Percentiles rank a stretch among this genome's conserved stretches.
Evolutionary conservation across 2,113 vertebrate genomes (phyloP).

Genomic region (Saguinus imperator): DNA sequence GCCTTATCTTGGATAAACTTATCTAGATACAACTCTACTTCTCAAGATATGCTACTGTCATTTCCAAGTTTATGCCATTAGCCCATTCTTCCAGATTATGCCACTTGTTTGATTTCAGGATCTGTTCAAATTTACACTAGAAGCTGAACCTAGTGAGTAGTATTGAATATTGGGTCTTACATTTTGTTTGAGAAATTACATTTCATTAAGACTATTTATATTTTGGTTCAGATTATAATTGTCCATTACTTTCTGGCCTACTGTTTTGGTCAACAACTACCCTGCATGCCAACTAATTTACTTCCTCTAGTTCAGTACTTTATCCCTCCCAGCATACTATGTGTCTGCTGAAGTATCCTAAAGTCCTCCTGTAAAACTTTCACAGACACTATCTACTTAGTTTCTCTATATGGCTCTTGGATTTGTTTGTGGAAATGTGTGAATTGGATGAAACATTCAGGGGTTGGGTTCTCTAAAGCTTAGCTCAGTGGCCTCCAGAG

Average conservation of each 20-base stretch:
- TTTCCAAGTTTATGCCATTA: background rate
- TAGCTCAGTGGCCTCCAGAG: background rate
- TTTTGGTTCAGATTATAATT: background rate
- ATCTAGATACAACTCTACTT: background rate
- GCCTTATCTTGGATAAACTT: background rate
- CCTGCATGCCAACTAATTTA: background rate
- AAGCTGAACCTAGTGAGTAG: constrained; percentile 22
- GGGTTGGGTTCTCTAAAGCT: background rate
- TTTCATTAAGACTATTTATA: constrained; percentile 35
- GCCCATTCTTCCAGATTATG: background rate
- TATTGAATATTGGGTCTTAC: background rate
- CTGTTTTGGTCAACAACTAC: background rate
- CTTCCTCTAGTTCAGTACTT: background rate
- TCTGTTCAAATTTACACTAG: constrained; percentile 1
- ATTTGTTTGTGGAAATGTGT: constrained; percentile 10
- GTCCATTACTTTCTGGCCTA: constrained; percentile 1
- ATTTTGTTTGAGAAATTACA: constrained; percentile 31
- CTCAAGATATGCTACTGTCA: background rate
- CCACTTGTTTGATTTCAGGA: background rate
- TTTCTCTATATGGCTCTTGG: background rate
- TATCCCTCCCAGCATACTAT: background rate
- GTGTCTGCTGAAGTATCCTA: background rate
- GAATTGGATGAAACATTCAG: background rate
- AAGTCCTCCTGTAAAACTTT: background rate
- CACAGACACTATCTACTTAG: background rate